These are phyloP conservation scores for Pachycephus smyrnensis DNA, from an alignment of 2,888 invertebrate genomes.

Conservation along the genomic window DNA sequence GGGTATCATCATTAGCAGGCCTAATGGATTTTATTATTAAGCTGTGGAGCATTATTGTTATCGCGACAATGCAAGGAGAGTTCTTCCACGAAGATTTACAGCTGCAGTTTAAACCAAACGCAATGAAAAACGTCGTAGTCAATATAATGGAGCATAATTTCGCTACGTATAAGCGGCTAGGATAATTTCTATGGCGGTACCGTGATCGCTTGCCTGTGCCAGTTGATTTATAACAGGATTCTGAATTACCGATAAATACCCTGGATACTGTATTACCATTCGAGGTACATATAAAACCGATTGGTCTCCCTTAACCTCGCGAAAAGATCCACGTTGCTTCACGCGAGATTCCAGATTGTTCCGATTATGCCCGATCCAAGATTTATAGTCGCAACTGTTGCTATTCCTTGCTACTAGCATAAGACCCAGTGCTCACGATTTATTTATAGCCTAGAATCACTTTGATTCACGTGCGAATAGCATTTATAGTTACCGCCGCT, in stretches of 20 bases:
- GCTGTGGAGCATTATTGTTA: neutral
- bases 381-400: conserved; percentile 43
- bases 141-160: conserved; percentile 26
- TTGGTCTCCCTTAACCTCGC: neutral
- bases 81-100: neutral
- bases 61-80: neutral
- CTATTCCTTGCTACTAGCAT: neutral
- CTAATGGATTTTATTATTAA: neutral
- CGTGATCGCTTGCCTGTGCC: neutral
- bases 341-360: conserved; percentile 48
- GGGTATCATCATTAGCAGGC: neutral
- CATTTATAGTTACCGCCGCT: neutral
- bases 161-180: conserved; percentile 27
- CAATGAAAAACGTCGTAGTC: neutral
- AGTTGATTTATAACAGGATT: conserved; percentile 50
- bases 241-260: conserved; percentile 49
- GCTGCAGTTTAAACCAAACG: neutral
- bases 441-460: conserved; percentile 54
- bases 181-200: conserved; percentile 37
- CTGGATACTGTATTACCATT: conserved; percentile 44
- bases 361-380: conserved; percentile 51
- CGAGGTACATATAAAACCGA: conserved; percentile 17
- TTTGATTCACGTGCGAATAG: conserved; percentile 13
- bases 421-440: conserved; percentile 40
- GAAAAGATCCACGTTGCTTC: conserved; percentile 37